Conservation (phyloP, 2,797 vertebrate genomes). For the Bradypus variegatus region DNA sequence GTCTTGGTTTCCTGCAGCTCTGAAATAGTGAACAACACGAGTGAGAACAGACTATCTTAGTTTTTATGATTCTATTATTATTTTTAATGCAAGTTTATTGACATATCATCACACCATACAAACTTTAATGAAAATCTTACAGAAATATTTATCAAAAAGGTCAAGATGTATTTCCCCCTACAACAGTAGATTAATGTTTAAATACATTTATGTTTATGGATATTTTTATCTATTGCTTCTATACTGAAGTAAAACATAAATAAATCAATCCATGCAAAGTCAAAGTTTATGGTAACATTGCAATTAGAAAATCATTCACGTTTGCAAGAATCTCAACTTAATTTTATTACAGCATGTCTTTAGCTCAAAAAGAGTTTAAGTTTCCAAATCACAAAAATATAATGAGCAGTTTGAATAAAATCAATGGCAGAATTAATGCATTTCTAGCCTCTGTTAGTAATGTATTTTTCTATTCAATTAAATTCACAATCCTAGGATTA, state of each 20-base stretch:
- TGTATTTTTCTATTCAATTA: not conserved
- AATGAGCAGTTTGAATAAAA: not conserved
- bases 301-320: not conserved
- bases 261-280: conserved; percentile 25
- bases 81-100: too few species aligned
- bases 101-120: too few species aligned
- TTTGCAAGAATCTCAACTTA: not conserved
- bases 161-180: not conserved
- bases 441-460: not conserved
- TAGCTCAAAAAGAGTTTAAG: conserved; percentile 1
- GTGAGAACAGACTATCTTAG: not conserved
- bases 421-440: not conserved
- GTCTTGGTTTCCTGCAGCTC: conserved; percentile 87
- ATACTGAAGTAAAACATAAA: not conserved
- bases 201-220: conserved; percentile 39
- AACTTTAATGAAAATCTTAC: conserved; percentile 39
- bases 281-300: not conserved
- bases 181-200: conserved; percentile 1
- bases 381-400: not conserved
- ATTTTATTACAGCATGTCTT: not conserved
- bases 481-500: not conserved
- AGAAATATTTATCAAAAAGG: not conserved
- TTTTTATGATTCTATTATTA: not conserved
- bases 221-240: conserved; percentile 55
- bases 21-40: conserved; percentile 71